Conservation (phyloP, 2,888 invertebrate genomes). For the Odontocerum albicorne region DNA sequence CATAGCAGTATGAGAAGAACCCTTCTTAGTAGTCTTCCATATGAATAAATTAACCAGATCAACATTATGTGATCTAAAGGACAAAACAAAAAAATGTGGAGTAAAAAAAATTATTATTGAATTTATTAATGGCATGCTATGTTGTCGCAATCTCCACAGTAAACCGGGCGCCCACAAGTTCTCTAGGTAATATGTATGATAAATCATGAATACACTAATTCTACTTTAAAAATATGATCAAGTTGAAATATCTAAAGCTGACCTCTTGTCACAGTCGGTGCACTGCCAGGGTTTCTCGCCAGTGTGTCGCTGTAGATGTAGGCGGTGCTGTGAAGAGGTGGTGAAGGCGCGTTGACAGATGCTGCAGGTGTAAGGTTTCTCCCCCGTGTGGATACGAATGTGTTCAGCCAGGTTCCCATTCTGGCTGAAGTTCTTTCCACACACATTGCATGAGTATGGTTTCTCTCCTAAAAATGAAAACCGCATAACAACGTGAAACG, state of each 20-base stretch:
- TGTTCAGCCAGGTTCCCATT: constrained; percentile 78
- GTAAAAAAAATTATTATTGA: too few relatives aligned
- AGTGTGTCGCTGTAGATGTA: constrained; percentile 65
- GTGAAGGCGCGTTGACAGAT: constrained; percentile 70
- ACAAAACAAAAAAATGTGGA: too few relatives aligned
- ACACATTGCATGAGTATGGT: constrained; percentile 67
- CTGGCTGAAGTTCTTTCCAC: constrained; percentile 74
- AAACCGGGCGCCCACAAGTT: too few relatives aligned
- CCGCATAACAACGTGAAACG: too few relatives aligned
- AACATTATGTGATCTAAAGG: too few relatives aligned
- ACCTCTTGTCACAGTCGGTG: constrained; percentile 40
- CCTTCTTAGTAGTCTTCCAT: too few relatives aligned
- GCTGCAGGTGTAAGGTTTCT: constrained; percentile 73
- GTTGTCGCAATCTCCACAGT: too few relatives aligned
- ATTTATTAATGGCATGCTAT: too few relatives aligned
- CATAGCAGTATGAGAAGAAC: too few relatives aligned
- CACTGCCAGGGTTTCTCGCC: constrained; percentile 61
- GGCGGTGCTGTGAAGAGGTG: constrained; percentile 70
- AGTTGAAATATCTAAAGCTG: background rate
- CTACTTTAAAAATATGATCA: background rate
- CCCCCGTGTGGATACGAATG: constrained; percentile 74
- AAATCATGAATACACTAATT: too few relatives aligned
- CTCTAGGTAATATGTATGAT: too few relatives aligned
- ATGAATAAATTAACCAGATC: too few relatives aligned
- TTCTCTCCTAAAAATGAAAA: constrained; percentile 55